Conservation (phyloP, 2,113 vertebrate species). For the Neofelis nebulosa region DNA sequence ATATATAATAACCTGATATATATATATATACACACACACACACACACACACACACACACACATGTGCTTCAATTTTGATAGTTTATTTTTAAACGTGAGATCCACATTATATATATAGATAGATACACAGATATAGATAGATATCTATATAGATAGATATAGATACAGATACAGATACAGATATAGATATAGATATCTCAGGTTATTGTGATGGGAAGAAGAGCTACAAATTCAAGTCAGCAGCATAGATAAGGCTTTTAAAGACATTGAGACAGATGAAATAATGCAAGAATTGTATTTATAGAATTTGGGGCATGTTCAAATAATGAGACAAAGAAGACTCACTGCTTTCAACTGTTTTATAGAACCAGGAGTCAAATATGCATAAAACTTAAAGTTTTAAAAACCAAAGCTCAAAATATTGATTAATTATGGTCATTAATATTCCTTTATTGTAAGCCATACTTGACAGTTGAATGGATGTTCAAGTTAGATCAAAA, state of each 20-base stretch:
- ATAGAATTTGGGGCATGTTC: not conserved
- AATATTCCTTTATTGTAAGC: not conserved
- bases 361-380: not conserved
- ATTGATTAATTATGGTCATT: not conserved
- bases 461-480: not conserved
- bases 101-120: not conserved
- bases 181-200: not conserved
- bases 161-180: not conserved
- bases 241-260: not conserved
- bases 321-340: not conserved
- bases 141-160: not conserved
- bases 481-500: not conserved
- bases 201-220: rapidly evolving
- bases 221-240: not conserved
- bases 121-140: not conserved
- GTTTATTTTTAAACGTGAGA: not conserved
- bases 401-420: not conserved
- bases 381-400: not conserved
- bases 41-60: too few relatives aligned
- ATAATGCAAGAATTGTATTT: not conserved
- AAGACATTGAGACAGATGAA: not conserved
- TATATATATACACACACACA: too few relatives aligned
- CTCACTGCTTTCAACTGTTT: not conserved
- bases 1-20: too few relatives aligned
- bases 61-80: not conserved